phyloP scores from a whole-genome alignment of 2,113 vertebrate genomes.

The Bungarus multicinctus region DNA sequence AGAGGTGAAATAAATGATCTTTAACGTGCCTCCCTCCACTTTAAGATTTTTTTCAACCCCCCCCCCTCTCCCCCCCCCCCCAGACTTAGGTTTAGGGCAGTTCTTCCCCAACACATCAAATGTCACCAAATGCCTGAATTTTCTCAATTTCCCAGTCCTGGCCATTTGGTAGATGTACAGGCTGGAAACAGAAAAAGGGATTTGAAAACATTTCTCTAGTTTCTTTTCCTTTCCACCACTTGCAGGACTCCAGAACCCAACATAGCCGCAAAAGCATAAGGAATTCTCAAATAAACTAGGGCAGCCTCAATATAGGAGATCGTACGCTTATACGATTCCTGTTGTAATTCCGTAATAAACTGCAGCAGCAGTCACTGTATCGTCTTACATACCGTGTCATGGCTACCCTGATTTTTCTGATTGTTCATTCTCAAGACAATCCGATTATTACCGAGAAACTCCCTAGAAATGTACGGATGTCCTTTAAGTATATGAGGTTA shows the following conservation, averaged over 20 bases:
- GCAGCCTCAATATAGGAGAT: background rate
- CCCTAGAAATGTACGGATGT: background rate
- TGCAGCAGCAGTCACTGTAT: background rate
- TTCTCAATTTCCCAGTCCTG: background rate
- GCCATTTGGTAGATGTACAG: background rate
- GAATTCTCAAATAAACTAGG: background rate
- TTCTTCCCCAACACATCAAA: background rate
- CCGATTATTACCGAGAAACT: background rate
- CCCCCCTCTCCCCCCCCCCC: fast-evolving
- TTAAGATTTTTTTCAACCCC: background rate
- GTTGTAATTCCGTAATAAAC: background rate
- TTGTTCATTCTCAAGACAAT: background rate
- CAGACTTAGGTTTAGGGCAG: background rate
- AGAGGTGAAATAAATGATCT: background rate
- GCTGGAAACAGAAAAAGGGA: background rate
- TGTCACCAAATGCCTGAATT: background rate
- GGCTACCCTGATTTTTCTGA: background rate
- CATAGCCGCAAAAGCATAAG: background rate
- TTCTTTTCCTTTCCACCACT: background rate
- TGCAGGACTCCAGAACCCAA: background rate
- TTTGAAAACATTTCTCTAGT: background rate
- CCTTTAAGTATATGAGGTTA: background rate
- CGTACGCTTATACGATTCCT: background rate
- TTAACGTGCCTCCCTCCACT: background rate
- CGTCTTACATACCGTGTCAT: background rate